These are phyloP conservation scores for Antitype chi DNA, from an alignment of 2,888 invertebrate genomes.

Conservation along the genomic window DNA sequence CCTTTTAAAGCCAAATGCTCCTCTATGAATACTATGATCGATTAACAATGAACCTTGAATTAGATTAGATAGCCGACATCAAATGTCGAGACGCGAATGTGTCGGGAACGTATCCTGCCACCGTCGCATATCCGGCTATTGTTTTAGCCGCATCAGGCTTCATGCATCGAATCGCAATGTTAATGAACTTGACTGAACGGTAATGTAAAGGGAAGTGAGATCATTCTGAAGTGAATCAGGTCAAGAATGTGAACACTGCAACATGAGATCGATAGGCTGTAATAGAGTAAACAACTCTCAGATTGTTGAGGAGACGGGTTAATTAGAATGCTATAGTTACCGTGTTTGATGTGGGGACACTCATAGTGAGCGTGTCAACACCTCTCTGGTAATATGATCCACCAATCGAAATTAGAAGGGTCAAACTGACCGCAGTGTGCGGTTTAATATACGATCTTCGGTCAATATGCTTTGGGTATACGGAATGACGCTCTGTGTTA, in stretches of 20 bases:
- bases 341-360: slow-evolving; percentile 80
- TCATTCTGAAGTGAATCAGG: slow-evolving; percentile 60
- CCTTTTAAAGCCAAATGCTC: slow-evolving; percentile 45
- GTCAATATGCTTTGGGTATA: slow-evolving; percentile 58
- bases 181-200: slow-evolving; percentile 68
- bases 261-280: slow-evolving; percentile 66
- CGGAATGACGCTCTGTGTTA: slow-evolving; percentile 49
- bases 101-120: slow-evolving; percentile 82
- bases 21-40: slow-evolving; percentile 52
- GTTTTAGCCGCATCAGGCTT: slow-evolving; percentile 73
- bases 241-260: slow-evolving; percentile 67
- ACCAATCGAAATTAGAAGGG: slow-evolving; percentile 82
- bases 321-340: slow-evolving; percentile 81
- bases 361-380: slow-evolving; percentile 81
- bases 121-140: slow-evolving; percentile 83
- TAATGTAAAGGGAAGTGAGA: slow-evolving; percentile 61
- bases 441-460: slow-evolving; percentile 74
- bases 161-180: slow-evolving; percentile 75
- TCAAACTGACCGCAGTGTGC: slow-evolving; percentile 80
- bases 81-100: slow-evolving; percentile 79
- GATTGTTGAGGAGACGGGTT: slow-evolving; percentile 74
- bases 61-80: slow-evolving; percentile 79
- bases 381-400: slow-evolving; percentile 84
- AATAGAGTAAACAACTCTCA: slow-evolving; percentile 73
- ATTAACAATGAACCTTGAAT: slow-evolving; percentile 75